phyloP scores from a whole-genome alignment of 2,113 vertebrate genomes.

The Eurypyga helias region DNA sequence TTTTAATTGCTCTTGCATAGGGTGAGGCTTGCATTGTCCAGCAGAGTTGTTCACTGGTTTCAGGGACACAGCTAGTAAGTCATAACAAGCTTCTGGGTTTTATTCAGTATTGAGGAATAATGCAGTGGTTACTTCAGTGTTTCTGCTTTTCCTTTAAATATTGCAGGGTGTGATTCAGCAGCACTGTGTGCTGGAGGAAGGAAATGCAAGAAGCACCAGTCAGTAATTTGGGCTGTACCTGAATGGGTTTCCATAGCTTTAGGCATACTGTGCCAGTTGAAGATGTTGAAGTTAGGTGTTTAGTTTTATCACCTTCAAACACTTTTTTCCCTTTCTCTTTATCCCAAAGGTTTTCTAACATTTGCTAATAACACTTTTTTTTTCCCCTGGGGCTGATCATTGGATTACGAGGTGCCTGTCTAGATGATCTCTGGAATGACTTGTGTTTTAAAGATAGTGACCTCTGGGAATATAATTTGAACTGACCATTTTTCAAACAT shows the following conservation, averaged over 20 bases:
- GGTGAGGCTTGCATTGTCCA: not conserved
- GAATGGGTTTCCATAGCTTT: not conserved
- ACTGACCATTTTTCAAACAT: not conserved
- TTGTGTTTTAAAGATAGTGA: not conserved
- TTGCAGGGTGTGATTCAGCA: not conserved
- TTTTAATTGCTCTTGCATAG: not conserved
- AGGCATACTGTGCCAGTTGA: not conserved
- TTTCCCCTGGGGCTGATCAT: not conserved
- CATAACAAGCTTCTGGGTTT: not conserved
- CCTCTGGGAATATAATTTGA: not conserved
- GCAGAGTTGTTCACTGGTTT: not conserved
- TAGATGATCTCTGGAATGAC: not conserved
- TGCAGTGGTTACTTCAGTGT: not conserved
- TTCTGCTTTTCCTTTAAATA: not conserved
- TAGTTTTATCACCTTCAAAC: not conserved
- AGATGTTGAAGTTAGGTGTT: not conserved
- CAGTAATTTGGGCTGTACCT: not conserved
- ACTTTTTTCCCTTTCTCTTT: not conserved
- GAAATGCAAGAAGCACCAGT: not conserved
- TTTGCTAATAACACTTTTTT: not conserved
- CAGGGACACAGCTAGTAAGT: not conserved
- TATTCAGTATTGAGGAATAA: not conserved
- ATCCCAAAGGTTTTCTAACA: not conserved
- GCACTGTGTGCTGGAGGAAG: not conserved
- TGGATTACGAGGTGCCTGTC: not conserved